phyloP scores from a whole-genome alignment of 1,140 invertebrate species.

The Drosophila bifasciata region DNA sequence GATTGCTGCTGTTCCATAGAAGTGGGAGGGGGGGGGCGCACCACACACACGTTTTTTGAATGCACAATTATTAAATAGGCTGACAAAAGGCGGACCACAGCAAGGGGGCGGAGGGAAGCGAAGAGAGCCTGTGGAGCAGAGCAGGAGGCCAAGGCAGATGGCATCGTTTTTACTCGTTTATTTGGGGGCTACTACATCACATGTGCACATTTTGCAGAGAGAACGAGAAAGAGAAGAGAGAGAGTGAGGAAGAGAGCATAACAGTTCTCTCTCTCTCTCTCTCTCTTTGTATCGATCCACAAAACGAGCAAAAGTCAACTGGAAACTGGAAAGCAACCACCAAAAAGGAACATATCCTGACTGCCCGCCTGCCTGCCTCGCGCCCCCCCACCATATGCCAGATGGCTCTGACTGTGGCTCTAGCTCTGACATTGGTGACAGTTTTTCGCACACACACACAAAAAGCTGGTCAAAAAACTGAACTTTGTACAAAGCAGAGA shows the following conservation, averaged over 20 bases:
- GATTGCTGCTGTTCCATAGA: constrained; percentile 42
- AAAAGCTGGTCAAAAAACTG: constrained; percentile 62
- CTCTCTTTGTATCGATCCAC: constrained; percentile 64
- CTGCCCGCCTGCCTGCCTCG: too few relatives aligned
- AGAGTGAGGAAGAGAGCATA: constrained; percentile 9
- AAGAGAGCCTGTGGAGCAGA: constrained; percentile 1
- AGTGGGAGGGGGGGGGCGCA: neutral
- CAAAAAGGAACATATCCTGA: constrained; percentile 53
- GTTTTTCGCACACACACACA: constrained; percentile 40
- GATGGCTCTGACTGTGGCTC: neutral
- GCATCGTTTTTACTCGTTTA: constrained; percentile 50
- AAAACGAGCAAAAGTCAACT: constrained; percentile 74
- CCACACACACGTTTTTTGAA: constrained; percentile 67
- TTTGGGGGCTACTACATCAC: constrained; percentile 59
- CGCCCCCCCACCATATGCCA: neutral
- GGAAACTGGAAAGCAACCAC: constrained; percentile 80
- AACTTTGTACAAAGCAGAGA: constrained; percentile 31
- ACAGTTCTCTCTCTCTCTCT: constrained; percentile 24
- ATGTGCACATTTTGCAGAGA: constrained; percentile 73
- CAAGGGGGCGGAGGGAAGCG: constrained; percentile 4
- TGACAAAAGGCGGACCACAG: constrained; percentile 53
- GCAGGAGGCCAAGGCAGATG: constrained; percentile 22
- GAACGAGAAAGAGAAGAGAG: constrained; percentile 24
- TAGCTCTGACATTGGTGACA: constrained; percentile 70
- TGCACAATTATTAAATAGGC: constrained; percentile 79